Evolutionary conservation across 92 coral and sea anemone species (phyloP).

Genomic region (Bergia sp.): DNA sequence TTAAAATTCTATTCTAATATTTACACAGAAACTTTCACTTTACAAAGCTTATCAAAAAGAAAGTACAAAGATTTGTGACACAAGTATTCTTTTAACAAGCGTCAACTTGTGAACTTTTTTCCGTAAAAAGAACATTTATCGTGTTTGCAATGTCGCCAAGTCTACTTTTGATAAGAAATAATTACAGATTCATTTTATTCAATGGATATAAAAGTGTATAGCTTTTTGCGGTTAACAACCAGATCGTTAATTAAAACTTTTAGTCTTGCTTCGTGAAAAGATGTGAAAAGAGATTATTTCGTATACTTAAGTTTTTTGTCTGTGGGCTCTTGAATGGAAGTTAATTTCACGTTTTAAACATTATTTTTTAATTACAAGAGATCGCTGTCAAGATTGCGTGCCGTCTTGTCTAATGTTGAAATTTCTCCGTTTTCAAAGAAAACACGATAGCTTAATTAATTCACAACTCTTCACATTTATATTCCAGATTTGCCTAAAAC

Average conservation of each 20-base stretch:
- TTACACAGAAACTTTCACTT: not conserved
- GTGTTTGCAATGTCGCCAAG: conserved; percentile 17
- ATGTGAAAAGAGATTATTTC: not conserved
- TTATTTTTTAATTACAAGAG: conserved; percentile 10
- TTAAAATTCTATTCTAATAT: not conserved
- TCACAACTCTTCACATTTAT: not conserved
- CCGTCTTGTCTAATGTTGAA: not conserved
- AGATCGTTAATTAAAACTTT: conserved; percentile 20
- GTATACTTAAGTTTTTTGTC: conserved; percentile 1
- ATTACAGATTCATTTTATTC: conserved; percentile 13
- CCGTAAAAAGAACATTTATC: not conserved
- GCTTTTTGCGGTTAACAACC: conserved; percentile 28
- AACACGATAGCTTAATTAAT: not conserved
- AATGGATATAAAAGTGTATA: conserved; percentile 17
- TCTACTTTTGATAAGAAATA: conserved; percentile 1
- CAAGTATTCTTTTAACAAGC: not conserved
- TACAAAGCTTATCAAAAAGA: not conserved
- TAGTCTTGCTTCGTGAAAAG: conserved; percentile 4
- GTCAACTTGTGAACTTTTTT: not conserved
- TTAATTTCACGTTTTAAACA: conserved; percentile 25
- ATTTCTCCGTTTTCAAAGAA: conserved; percentile 22
- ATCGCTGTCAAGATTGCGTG: conserved; percentile 27
- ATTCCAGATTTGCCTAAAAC: not conserved
- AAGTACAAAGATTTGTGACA: not conserved
- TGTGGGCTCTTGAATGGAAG: conserved; percentile 4